Evolutionary conservation across 2,113 vertebrate genomes (phyloP), one percentile per base, ranked within the genome.

Genomic region (Periophthalmus modestus): DNA sequence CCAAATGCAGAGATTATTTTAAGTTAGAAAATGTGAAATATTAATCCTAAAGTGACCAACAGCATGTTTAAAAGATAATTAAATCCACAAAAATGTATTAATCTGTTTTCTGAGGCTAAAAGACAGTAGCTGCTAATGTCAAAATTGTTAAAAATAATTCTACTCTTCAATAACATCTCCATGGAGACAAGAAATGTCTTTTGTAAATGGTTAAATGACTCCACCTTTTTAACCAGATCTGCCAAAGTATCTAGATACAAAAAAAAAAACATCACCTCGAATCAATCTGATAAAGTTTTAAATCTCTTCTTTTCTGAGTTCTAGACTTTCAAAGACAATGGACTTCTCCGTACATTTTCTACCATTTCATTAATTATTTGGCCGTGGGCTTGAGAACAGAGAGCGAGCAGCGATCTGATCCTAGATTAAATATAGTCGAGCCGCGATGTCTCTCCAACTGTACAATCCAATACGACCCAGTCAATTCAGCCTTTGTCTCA

Each of bases 391-490:
- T 4, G 24, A 61, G 58, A 61, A 61, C 58, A 61, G 58, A 61
- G 58, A 61, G 58, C 24, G 58, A 34, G 24, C 58, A 33, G 58
- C 14, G 58, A 61, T 61, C 58, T 36, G 77, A 84, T 74, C 77
- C 46, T 58, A 66, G 77, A 74, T 73, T 77, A 69, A 77, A 87
- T 79, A 77, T 70, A 68, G 68, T 9, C 68, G 36, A 28, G 67
- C 74, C 78, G 75, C 62, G 0, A 33, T 15, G 59, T 62, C 74
- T 85, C 77, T 71, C 77, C 80, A 77, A 80, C 74, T 85, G 79
- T 74, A 80, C 82, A 79, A 82, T 81, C 69, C 74, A 78, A 82
- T 85, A 82, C 80, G 59, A 5, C 59, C 1, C 24, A 19, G 59
- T 62, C 59, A 62, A 34, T 62, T 18, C 59, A 34, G 59, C 71